Base-by-base conservation (phyloP, 2,113 vertebrate species). In the Canis aureus region DNA sequence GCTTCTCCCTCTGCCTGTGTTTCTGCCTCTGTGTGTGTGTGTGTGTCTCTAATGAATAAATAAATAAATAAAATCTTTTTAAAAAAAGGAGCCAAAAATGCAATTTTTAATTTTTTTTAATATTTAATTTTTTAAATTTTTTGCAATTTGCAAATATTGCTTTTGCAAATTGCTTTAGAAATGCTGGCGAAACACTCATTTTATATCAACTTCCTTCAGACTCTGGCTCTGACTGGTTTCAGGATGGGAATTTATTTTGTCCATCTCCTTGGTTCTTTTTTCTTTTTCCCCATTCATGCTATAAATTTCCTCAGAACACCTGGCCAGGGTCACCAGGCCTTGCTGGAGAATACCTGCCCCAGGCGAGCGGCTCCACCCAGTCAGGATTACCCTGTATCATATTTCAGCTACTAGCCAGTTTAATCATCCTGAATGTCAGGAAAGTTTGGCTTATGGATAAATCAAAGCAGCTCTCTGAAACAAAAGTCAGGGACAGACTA, bases 401-500 rank as follows among this genome's bases (percentile, higher is more conserved):
- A 93, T 88, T 94, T 97, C 95, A 73, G 2, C 5, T 15, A 15
- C 76, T 57, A 35, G 53, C 62, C n/a, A 43, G 25, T 35, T 78
- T 88, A 89, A 92, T 96, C 95, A 89, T 81, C 91, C 62, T 51
- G 49, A 15, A n/a, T 82, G 73, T 19, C 2, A 0, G 64, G 38
- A 29, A 86, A 89, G 89, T 93, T 38, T 66, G 60, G 23, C 83
- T 96, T 60, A 3, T 11, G 49, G 76, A 94, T 95, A 96, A 97
- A 97, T 97, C 91, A 60, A 81, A 91, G 67, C 38, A 66, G 51
- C 17, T 93, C 22, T 93, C 87, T 88, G 35, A 90, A 19, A 27
- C 62, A 87, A 35, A 67, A 82, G 79, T 84, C 97, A 92, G 84
- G 88, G 76, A 57, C 85, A 96, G 35, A 71, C 71, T 76, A 29